These are phyloP conservation scores for Mythimna vitellina DNA, from an alignment of 2,888 invertebrate species.

Conservation along the genomic window DNA sequence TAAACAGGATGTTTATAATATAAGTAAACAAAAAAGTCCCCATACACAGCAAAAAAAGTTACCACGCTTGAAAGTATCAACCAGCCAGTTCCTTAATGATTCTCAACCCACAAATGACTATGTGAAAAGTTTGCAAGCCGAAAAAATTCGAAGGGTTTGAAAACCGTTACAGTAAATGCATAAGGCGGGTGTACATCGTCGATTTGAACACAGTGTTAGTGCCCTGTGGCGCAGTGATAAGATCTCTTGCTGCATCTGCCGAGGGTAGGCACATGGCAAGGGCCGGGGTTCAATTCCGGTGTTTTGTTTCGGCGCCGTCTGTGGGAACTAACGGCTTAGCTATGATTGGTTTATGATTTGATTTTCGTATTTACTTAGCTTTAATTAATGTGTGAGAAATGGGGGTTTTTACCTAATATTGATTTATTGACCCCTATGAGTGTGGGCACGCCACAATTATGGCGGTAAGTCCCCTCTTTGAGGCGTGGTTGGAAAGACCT, in stretches of 20 bases:
- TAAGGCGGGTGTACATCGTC: slow-evolving; percentile 81
- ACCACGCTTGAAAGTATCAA: slow-evolving; percentile 13
- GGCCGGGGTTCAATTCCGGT: slow-evolving; percentile 86
- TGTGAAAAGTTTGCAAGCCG: slow-evolving; percentile 56
- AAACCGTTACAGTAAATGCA: slow-evolving; percentile 86
- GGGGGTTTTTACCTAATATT: slow-evolving; percentile 48
- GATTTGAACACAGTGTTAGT: slow-evolving; percentile 78
- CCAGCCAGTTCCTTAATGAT: slow-evolving; percentile 37
- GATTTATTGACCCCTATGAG: slow-evolving; percentile 57
- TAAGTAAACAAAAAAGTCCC: slow-evolving; percentile 5
- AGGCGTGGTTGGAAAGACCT: no score
- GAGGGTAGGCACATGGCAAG: slow-evolving; percentile 71
- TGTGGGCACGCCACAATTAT: no score
- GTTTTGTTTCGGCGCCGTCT: slow-evolving; percentile 81
- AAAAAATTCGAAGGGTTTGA: slow-evolving; percentile 72
- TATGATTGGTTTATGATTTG: slow-evolving; percentile 86
- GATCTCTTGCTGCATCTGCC: slow-evolving; percentile 88
- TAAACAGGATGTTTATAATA: neutral
- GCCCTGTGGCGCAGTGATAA: slow-evolving; percentile 86
- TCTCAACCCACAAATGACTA: slow-evolving; percentile 39
- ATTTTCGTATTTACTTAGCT: slow-evolving; percentile 73
- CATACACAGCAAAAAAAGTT: neutral
- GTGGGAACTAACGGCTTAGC: slow-evolving; percentile 80
- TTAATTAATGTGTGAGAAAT: slow-evolving; percentile 62
- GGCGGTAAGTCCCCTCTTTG: no score